These are phyloP conservation scores for Parnassius mnemosyne DNA, from an alignment of 2,888 invertebrate species.

Conservation along the genomic window DNA sequence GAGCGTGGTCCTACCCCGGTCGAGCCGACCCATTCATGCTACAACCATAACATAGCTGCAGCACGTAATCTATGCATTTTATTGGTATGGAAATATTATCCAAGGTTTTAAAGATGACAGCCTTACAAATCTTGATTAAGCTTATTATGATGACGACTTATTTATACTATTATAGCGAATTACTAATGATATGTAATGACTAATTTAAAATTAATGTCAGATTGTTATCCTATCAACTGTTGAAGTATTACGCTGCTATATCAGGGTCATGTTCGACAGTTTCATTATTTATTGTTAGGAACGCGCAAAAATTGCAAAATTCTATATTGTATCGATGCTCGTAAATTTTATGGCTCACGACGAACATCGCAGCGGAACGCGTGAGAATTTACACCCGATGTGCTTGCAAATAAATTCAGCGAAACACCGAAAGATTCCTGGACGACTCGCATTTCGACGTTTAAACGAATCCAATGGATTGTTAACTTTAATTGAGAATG, in stretches of 20 bases:
- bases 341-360: constrained; percentile 66
- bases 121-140: constrained; percentile 11
- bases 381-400: constrained; percentile 2
- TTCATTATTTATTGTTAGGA: constrained; percentile 46
- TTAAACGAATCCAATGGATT: too few relatives aligned
- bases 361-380: constrained; percentile 41
- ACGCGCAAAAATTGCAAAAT: constrained; percentile 59
- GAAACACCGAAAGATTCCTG: constrained; percentile 43
- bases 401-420: constrained; percentile 43
- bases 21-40: not conserved
- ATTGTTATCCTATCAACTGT: constrained; percentile 22
- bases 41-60: too few relatives aligned
- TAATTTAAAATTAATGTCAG: constrained; percentile 16
- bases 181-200: constrained; percentile 7
- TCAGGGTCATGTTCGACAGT: constrained; percentile 15
- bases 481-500: too few relatives aligned
- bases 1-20: too few relatives aligned
- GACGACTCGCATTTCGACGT: too few relatives aligned
- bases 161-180: constrained; percentile 2
- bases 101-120: constrained; percentile 11
- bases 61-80: not conserved
- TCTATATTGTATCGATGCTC: constrained; percentile 57
- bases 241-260: constrained; percentile 10
- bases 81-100: not conserved
- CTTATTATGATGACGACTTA: not conserved